A percentile compares a stretch with the other conserved stretches of the same genome.
Conservation (phyloP, 2,113 vertebrate genomes). For the Kryptolebias marmoratus region DNA sequence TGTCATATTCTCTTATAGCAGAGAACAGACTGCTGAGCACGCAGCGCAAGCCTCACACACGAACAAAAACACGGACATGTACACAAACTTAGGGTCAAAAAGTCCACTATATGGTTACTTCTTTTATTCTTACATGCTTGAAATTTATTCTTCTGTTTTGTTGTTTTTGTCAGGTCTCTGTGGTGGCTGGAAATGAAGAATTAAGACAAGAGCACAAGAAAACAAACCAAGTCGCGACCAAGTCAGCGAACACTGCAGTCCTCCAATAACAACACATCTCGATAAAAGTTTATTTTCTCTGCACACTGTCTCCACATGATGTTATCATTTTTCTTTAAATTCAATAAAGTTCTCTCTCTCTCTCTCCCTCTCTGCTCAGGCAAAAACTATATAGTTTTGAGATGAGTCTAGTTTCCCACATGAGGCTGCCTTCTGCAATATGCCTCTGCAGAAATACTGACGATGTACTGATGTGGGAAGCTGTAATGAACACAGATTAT, state of each 20-base stretch:
- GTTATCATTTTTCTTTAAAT: slow-evolving; percentile 72
- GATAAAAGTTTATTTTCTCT: slow-evolving; percentile 78
- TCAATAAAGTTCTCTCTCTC: slow-evolving; percentile 66
- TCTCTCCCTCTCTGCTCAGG: slow-evolving; percentile 42
- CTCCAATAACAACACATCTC: slow-evolving; percentile 76
- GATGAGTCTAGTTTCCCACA: slow-evolving; percentile 54
- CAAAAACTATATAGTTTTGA: slow-evolving; percentile 61
- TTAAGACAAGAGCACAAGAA: slow-evolving; percentile 63
- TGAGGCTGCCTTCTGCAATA: slow-evolving; percentile 40
- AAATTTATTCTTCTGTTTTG: slow-evolving; percentile 36
- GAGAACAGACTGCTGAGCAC: not conserved
- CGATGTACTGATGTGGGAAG: slow-evolving; percentile 37
- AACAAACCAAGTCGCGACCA: slow-evolving; percentile 63
- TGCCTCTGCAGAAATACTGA: slow-evolving; percentile 41
- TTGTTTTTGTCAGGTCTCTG: slow-evolving; percentile 51
- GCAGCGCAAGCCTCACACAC: not conserved
- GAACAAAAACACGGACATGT: not conserved
- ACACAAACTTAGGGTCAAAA: slow-evolving; percentile 33
- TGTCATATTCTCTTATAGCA: slow-evolving; percentile 1
- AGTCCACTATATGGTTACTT: slow-evolving; percentile 17
- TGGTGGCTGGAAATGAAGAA: slow-evolving; percentile 73
- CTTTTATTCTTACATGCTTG: slow-evolving; percentile 27
- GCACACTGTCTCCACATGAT: slow-evolving; percentile 68
- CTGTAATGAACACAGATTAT: slow-evolving; percentile 35
- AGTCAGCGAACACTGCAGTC: slow-evolving; percentile 56